Base-by-base conservation (phyloP, 2,888 invertebrate genomes). In the Euzophera pinguis region DNA sequence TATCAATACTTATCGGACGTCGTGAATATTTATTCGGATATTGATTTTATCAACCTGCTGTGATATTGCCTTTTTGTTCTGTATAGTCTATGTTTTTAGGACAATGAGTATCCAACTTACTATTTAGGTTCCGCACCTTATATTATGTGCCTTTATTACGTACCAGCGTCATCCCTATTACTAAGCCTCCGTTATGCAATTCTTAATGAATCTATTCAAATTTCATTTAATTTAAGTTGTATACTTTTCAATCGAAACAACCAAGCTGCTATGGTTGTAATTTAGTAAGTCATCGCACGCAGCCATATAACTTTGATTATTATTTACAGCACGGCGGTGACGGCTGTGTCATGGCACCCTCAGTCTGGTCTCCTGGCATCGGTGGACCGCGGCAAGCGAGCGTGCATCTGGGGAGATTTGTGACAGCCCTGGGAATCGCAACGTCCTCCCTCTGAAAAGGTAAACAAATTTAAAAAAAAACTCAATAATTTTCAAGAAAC, bases 321-420 rank as follows among this genome's bases (percentile, higher is more conserved):
- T 48, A 8, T 32, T 82, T 86, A 69, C 92, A 97, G 97, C 84
- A 92, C 94, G 52, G 94, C 96, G 39, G 96, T 97, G 55, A 95
- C 95, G 56, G 96, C 97, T 38, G 96, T 97, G 38, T 93, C 95
- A 42, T 98, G 97, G 97, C 95, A 96, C 79, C 96, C 96, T 5
- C 95, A 94, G 75, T 95, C 95, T 41, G 93, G 93, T 45, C 93
- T 93, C 55, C 85, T 98, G 52, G 95, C 96, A 50, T 95, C 96
- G 39, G 97, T 96, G 62, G 97, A 97, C 82, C 93, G 95, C 63
- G 92, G 94, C 65, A 97, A 95, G 83, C 94, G 94, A 63, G 95
- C 95, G 53, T 91, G 96, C 58, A 91, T 97, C 57, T 98, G 97
- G 96, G 93, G 94, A 39, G 95, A 95, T 72, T 85, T 90, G 89